phyloP scores from a whole-genome alignment of 2,888 invertebrate species.

The Dryocosmus kuriphilus region DNA sequence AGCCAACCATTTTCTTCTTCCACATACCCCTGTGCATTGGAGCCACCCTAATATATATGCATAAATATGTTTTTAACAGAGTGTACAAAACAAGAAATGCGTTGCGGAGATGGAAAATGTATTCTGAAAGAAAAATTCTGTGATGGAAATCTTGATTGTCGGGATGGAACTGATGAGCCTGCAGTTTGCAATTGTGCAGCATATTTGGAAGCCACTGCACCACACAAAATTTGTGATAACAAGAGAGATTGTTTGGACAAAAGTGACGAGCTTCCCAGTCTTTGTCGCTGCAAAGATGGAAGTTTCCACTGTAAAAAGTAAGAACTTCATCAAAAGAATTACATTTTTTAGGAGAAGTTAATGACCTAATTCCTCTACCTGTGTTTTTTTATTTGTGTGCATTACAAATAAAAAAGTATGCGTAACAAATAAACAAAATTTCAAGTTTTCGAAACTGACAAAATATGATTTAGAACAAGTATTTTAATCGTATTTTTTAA shows the following conservation, averaged over 20 bases:
- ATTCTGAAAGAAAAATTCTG: conserved; percentile 85
- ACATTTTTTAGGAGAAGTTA: background rate
- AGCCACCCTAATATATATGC: background rate
- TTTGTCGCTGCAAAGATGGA: conserved; percentile 81
- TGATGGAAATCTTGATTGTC: conserved; percentile 84
- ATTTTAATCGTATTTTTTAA: no score
- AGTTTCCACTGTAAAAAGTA: conserved; percentile 80
- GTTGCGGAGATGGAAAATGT: conserved; percentile 84
- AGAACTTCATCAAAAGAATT: conserved; percentile 51
- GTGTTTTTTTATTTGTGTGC: no score
- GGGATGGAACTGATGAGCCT: conserved; percentile 87
- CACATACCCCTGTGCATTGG: no score
- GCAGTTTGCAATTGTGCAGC: conserved; percentile 82
- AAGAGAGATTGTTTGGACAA: conserved; percentile 87
- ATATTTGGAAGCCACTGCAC: conserved; percentile 84
- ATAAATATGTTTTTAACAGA: conserved; percentile 74
- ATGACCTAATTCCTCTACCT: no score
- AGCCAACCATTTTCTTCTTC: no score
- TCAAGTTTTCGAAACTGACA: background rate
- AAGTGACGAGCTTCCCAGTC: conserved; percentile 85
- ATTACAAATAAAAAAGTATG: background rate
- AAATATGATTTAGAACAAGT: background rate
- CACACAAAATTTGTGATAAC: conserved; percentile 87
- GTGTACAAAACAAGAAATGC: conserved; percentile 83
- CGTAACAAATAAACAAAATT: background rate